Base-by-base conservation (phyloP, 1,140 invertebrate genomes). In the Calephelis nemesis region DNA sequence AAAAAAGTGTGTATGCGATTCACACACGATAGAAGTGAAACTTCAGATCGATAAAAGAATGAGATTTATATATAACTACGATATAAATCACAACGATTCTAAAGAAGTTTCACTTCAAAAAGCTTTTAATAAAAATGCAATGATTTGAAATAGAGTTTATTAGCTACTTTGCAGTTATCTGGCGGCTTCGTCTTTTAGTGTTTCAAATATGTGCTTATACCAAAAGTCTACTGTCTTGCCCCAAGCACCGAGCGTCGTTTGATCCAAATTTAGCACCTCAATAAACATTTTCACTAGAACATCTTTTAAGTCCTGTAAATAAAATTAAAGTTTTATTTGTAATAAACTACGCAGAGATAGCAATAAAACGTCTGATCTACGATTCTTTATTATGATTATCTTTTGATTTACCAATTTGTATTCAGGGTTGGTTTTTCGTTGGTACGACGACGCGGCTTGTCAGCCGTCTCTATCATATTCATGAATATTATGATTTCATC, bases 171-270 rank as follows among this genome's bases (percentile, higher is more conserved):
- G 30, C 54, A 64, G 78, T 78, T 82, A 82, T 80, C 80, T 82
- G 0, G 70, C 64, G 47, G 76, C 73, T 11, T 62, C 70, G 15
- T 70, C 64, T 40, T 54, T 73, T 39, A 88, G 70, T 12, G 76
- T 75, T 47, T 77, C 74, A 45, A 89, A 89, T 19, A 90, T 82
- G 54, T 87, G 79, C 63, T 87, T 82, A 73, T 90, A 90, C 71
- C 84, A 88, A 71, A 91, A 90, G n/a, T 81, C 80, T 11, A 89
- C 79, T 10, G 77, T 78, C 52, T 76, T 83, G 13, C 76, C 82
- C 87, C 87, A 91, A 1, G 87, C 81, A 7, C 63, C 64, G 40
- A 91, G 76, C 5, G 83, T 82, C 2, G 74, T 45, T 15, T 82
- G 71, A 47, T 82, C 76, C 13, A 85, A 75, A 13, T 87, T 75